Conservation (phyloP, 2,888 invertebrate species). For the Empis livida region DNA sequence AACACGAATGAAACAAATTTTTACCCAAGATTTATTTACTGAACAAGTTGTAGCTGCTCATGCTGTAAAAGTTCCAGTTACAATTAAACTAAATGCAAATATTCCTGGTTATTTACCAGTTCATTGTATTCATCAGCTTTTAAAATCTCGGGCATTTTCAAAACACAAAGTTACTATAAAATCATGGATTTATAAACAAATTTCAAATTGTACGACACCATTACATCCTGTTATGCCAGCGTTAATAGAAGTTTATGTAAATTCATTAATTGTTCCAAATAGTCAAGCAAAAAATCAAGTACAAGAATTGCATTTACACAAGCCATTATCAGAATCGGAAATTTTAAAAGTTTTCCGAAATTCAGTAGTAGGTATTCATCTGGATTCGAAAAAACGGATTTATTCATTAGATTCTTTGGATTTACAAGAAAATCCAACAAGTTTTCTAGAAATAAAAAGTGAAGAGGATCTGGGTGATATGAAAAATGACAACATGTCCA, state of each 20-base stretch:
- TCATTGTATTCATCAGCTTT: constrained; percentile 89
- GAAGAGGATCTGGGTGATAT: constrained; percentile 35
- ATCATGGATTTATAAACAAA: constrained; percentile 92
- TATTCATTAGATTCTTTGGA: constrained; percentile 12
- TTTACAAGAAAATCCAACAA: background rate
- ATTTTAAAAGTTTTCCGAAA: constrained; percentile 71
- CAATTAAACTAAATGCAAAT: constrained; percentile 72
- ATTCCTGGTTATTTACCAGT: constrained; percentile 88
- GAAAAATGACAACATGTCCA: constrained; percentile 20
- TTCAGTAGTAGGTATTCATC: constrained; percentile 61
- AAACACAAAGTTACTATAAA: constrained; percentile 94
- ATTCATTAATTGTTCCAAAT: constrained; percentile 67
- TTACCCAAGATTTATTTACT: constrained; percentile 93
- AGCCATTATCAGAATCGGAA: constrained; percentile 83
- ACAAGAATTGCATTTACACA: constrained; percentile 65
- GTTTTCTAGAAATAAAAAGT: constrained; percentile 41
- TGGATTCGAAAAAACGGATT: constrained; percentile 41
- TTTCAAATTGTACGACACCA: constrained; percentile 77
- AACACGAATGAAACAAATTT: constrained; percentile 80
- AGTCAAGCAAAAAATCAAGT: constrained; percentile 35
- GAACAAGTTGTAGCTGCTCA: constrained; percentile 94
- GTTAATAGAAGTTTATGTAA: constrained; percentile 88
- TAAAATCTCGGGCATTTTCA: constrained; percentile 88
- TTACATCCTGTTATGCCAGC: constrained; percentile 87
- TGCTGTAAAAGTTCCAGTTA: constrained; percentile 92